Evolutionary conservation across 2,797 vertebrate genomes (phyloP), one percentile per base, ranked within the genome.

Genomic region (Microctenopoma stevenorrisi): DNA sequence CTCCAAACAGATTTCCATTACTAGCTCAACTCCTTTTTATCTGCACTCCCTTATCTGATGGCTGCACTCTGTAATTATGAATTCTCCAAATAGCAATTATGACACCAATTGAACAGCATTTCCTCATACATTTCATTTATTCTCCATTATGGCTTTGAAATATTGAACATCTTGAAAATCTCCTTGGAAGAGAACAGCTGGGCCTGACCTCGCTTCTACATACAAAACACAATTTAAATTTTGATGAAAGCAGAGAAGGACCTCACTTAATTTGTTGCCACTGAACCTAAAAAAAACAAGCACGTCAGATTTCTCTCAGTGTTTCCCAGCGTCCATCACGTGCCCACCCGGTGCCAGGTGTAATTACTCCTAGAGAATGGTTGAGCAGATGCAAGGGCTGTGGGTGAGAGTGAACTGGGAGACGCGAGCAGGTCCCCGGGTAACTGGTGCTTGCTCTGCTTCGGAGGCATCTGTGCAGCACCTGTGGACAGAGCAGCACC

Each of bases 1-100:
- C 90, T 94, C 92, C 91, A 95, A 94, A 94, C 93, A 94, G 88
- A 93, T 95, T 95, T 93, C 92, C 92, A 94, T 94, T 94, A 94
- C 88, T 86, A 88, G 82, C 75, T 85, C 87, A 86, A 88, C 83
- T 92, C 87, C 86, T 89, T 94, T 89, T 94, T 94, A 93, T 94
- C 92, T 89, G 74, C 78, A 64, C 86, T 88, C 80, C 84, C 88
- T 88, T 91, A 94, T 94, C 92, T 92, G 92, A 94, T 92, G 91
- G 88, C 83, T 80, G 87, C 88, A 77, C 74, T 81, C 91, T 89
- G 89, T 94, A 93, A 95, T 94, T 94, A 93, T 88, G 86, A 90
- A 89, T 92, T 89, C 86, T 86, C 89, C 90, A 90, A 93, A 92
- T 86, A 88, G 89, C 88, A 90, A 89, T 89, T 88, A 88, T 91